Evolutionary conservation across 2,113 vertebrate species (phyloP), one percentile per base, ranked within the genome.

Genomic region (Gobio gobio): DNA sequence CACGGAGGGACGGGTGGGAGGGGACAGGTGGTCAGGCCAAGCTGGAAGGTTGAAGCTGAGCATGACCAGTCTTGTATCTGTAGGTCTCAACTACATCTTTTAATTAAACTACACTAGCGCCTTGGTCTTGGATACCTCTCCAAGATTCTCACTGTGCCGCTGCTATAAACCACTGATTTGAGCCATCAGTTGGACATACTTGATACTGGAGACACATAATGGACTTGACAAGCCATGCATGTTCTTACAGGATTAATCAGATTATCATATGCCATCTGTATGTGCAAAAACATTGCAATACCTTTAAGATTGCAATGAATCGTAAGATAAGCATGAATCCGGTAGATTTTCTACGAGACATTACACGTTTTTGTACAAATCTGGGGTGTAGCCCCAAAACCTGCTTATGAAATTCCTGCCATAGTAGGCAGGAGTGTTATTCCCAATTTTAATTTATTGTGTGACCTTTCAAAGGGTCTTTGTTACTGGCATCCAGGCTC

Each of bases 1-100:
- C 75, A 59, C 87, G 85, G 88, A 88, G 85, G 90, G 90, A 91
- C 93, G 94, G 92, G 93, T 94, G 94, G 94, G 68, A 72, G 90
- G 92, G 92, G 92, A 92, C 93, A 94, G 93, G 94, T 94, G 94
- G 94, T 89, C 86, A 79, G 63, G 87, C 87, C 86, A 87, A 87
- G 82, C 86, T 86, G 89, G 92, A 91, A 40, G 87, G 89, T 54
- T 59, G 43, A 49, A 54, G 59, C 59, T 76, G 74, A 84, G 72
- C 54, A 51, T 59, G 83, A 77, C 47, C 45, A 84, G 73, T 33
- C 36, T n/a, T 61, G 22, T 10, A 76, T 84, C 72, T 77, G 40
- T 64, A 64, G 36, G 68, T 72, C 66, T 73, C 68, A 20, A 66
- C 73, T 77, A 49, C 20, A 3, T 63, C 58, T 82, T 49, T 85